Percentiles rank a stretch among this genome's conserved stretches.
Evolutionary conservation across 2,888 invertebrate species (phyloP).

Genomic region (Maniola hyperantus): DNA sequence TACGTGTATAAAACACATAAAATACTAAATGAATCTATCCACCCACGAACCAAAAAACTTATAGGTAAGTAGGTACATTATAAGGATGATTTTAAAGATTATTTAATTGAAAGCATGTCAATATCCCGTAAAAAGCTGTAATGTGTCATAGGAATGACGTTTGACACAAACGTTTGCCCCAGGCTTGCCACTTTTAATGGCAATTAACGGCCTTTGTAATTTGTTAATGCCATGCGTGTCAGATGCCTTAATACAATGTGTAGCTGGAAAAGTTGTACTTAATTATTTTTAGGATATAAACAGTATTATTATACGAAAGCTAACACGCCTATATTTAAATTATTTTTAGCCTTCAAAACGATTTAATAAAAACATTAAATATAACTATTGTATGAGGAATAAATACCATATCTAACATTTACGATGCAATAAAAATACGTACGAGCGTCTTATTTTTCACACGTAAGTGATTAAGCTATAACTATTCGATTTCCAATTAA

Average conservation of each 20-base stretch:
- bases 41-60: slow-evolving; percentile 27
- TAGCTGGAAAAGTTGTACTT: slow-evolving; percentile 24
- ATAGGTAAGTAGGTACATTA: slow-evolving; percentile 33
- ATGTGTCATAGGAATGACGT: slow-evolving; percentile 47
- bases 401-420: slow-evolving; percentile 40
- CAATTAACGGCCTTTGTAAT: slow-evolving; percentile 39
- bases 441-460: slow-evolving; percentile 43
- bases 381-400: slow-evolving; percentile 3
- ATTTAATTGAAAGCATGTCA: slow-evolving; percentile 52
- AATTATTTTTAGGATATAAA: slow-evolving; percentile 36
- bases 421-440: slow-evolving; percentile 39
- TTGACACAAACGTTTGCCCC: slow-evolving; percentile 46
- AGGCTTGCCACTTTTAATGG: slow-evolving; percentile 36
- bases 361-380: slow-evolving; percentile 12
- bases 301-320: slow-evolving; percentile 25
- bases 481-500: slow-evolving; percentile 40
- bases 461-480: slow-evolving; percentile 48
- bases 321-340: slow-evolving; percentile 27
- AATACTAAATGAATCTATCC: slow-evolving; percentile 46
- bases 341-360: slow-evolving; percentile 16
- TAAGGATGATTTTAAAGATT: slow-evolving; percentile 35
- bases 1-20: slow-evolving; percentile 56
- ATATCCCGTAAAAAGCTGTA: slow-evolving; percentile 46
- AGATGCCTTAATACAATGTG: slow-evolving; percentile 25
- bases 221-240: slow-evolving; percentile 39